Base-by-base conservation (phyloP, 1,140 invertebrate genomes). In the Aphidius ervi region DNA sequence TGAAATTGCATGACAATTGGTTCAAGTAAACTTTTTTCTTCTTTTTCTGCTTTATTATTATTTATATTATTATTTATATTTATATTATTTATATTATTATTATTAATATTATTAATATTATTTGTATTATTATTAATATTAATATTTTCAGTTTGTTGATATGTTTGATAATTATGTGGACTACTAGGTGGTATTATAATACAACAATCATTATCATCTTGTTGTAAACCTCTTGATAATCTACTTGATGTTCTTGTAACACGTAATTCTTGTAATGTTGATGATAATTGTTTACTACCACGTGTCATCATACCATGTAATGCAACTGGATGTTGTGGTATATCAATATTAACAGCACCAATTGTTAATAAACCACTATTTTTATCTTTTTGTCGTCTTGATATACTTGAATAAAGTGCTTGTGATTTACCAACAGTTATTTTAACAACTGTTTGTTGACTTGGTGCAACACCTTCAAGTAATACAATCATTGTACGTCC, bases 231-330 rank as follows among this genome's bases (percentile, higher is more conserved):
- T 47, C 87, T 82, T 0, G 88, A 87, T 66, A 90, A 82, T 45
- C 91, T 82, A 46, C 89, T 90, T 0, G 88, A 87, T 4, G 89
- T 88, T 65, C 91, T 83, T 8, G 89, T 89, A 1, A 92, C 90
- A 39, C 89, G 78, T n/a, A 91, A 71, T 82, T 91, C 89, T 82
- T 93, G 91, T 46, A 96, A 74, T 1, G 93, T 95, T n/a, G 90
- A 93, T 9, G 92, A 94, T 4, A 98, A 81, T 71, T 97, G 93
- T 68, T 94, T 92, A 58, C 93, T 94, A 47, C 94, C 93, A 67
- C 95, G 83, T 0, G 95, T 95, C 87, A 98, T 95, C 92, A 98
- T 97, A 53, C 94, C 94, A 75, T 98, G 96, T 56, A 98, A 80
- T 40, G 92, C 94, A 0, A 97, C 93, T 0, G 96, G 95, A 82